Evolutionary conservation across 2,113 vertebrate genomes (phyloP).

Genomic region (Zootoca vivipara): DNA sequence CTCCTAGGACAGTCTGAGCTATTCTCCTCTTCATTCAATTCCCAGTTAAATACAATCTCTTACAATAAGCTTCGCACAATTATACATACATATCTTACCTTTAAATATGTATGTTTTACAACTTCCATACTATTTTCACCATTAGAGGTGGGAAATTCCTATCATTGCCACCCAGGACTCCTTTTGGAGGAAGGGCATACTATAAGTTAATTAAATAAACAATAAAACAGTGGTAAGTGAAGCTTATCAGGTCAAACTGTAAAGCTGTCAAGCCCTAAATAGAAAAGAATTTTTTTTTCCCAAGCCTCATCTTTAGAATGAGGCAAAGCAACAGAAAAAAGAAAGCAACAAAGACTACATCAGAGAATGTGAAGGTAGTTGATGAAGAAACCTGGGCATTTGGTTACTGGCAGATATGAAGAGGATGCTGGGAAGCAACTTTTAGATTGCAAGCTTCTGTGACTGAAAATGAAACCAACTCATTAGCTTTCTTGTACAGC

Average conservation of each 20-base stretch:
- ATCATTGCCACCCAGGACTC: too few relatives aligned
- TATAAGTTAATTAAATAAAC: too few relatives aligned
- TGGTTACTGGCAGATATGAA: background rate
- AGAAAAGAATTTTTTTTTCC: background rate
- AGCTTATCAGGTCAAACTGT: background rate
- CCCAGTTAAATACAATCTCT: background rate
- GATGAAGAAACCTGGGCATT: background rate
- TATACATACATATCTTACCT: background rate
- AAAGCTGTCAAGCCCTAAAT: background rate
- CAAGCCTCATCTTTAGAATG: background rate
- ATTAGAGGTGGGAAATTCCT: too few relatives aligned
- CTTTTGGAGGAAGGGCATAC: too few relatives aligned
- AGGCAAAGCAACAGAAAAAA: background rate
- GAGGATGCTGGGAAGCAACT: background rate
- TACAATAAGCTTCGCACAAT: background rate
- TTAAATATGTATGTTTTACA: background rate
- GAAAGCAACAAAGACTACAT: background rate
- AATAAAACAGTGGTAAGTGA: background rate
- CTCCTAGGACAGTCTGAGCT: background rate
- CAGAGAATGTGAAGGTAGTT: background rate
- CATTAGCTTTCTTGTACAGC: background rate
- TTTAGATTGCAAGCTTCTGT: background rate
- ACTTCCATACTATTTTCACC: background rate
- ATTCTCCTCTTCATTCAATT: background rate
- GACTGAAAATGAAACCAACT: background rate